Percentiles rank a stretch among this genome's conserved stretches.
Conservation (phyloP, 1,140 invertebrate genomes). For the Listronotus bonariensis region DNA sequence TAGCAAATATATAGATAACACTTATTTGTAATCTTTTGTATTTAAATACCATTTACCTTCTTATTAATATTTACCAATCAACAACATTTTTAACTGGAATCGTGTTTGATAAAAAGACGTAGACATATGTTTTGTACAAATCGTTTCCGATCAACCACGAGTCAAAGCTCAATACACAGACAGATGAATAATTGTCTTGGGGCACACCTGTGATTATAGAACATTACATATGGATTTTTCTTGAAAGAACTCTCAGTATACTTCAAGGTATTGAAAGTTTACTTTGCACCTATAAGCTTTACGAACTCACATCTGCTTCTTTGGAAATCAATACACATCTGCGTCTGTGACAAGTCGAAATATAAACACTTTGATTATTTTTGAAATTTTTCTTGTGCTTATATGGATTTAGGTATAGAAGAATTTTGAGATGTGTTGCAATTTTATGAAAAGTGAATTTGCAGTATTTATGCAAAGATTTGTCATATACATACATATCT, state of each 20-base stretch:
- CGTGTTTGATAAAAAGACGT: not conserved
- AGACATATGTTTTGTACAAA: conserved; percentile 6
- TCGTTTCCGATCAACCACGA: conserved; percentile 14
- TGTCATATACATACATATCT: too few relatives aligned
- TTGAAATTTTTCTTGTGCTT: conserved; percentile 4
- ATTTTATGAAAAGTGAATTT: too few relatives aligned
- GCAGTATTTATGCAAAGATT: too few relatives aligned
- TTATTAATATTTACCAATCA: conserved; percentile 1
- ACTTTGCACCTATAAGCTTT: conserved; percentile 26
- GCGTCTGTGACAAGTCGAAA: conserved; percentile 18
- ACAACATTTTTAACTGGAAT: not conserved
- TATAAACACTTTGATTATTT: conserved; percentile 18
- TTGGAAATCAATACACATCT: conserved; percentile 33
- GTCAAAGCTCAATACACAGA: conserved; percentile 14
- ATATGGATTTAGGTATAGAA: too few relatives aligned
- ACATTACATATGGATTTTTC: conserved; percentile 36
- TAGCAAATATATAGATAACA: not conserved
- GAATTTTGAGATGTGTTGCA: too few relatives aligned
- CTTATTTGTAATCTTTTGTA: not conserved
- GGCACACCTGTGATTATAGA: conserved; percentile 33
- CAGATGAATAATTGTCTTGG: conserved; percentile 32
- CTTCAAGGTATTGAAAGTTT: conserved; percentile 33
- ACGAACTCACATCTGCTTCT: conserved; percentile 25
- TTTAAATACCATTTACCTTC: too few relatives aligned
- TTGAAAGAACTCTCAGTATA: conserved; percentile 24